Evolutionary conservation across 2,113 vertebrate genomes (phyloP), one percentile per base, ranked within the genome.

Genomic region (Dissostichus mawsoni): DNA sequence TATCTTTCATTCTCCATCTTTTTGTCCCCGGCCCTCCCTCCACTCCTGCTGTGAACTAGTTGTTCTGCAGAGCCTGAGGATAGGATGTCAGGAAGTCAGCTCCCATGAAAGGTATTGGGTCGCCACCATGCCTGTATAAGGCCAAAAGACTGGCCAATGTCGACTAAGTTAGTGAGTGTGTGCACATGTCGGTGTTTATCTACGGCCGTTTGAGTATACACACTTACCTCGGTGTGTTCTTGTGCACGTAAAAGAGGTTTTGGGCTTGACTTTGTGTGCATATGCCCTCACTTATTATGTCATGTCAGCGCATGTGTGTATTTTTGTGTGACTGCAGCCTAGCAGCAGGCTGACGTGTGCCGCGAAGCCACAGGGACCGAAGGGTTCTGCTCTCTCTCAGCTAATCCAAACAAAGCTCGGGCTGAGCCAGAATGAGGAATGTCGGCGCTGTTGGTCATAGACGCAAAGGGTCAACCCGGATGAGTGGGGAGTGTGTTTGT

Each of bases 51-150:
- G 84, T 73, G 74, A 80, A 83, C 70, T 66, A 76, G 84, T 73
- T 48, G 50, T 51, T 44, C 81, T 86, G 74, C 78, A 74, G 59
- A 75, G 87, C 87, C 83, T 23, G 45, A 86, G 83, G 86, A 93
- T 76, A 86, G 76, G 79, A 87, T 88, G 83, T 90, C 86, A 91
- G 79, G 77, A 90, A 93, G 86, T 87, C 90, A 88, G 81, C 90
- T 92, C 78, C 94, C 94, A 94, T 95, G 93, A 95, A 96, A 95
- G 93, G 94, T 92, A 90, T 89, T 74, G 85, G 90, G 87, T 91
- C 87, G 56, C 93, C 82, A 66, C 80, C 80, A 94, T 95, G 94
- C 90, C 95, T 95, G 91, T 95, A 96, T 95, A 96, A 92, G 95
- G 94, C 91, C 89, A 89, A 86, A 85, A 72, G 88, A 87, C 72